Percentiles rank a stretch among this genome's conserved stretches.
Evolutionary conservation across 2,113 vertebrate genomes (phyloP).

Genomic region (Toxotes chatareus): DNA sequence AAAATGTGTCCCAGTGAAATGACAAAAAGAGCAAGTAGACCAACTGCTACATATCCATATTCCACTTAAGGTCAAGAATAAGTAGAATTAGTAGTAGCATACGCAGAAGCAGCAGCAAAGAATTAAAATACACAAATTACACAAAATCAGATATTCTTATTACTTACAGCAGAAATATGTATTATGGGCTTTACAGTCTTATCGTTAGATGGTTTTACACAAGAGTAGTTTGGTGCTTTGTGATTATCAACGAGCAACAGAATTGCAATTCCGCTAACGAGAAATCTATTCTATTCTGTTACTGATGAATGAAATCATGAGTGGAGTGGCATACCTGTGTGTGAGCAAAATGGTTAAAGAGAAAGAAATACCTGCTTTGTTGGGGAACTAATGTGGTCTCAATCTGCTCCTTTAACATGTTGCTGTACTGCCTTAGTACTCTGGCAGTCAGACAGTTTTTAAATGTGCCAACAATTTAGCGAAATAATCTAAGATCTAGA

Average conservation of each 20-base stretch:
- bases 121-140: background rate
- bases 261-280: background rate
- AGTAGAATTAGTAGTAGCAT: background rate
- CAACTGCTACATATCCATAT: background rate
- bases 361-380: background rate
- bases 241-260: background rate
- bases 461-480: background rate
- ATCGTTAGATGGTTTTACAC: background rate
- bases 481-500: background rate
- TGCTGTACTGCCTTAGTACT: background rate
- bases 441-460: background rate
- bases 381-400: background rate
- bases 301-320: background rate
- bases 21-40: background rate
- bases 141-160: background rate
- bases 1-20: constrained; percentile 1
- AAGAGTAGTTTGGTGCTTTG: background rate
- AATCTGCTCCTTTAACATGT: background rate
- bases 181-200: background rate
- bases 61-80: background rate
- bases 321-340: background rate
- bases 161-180: background rate
- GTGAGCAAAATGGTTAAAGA: background rate
- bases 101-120: background rate
- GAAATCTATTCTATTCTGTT: background rate